These are phyloP conservation scores for Drosophila ercepeae DNA, from an alignment of 1,140 invertebrate genomes.

Conservation along the genomic window DNA sequence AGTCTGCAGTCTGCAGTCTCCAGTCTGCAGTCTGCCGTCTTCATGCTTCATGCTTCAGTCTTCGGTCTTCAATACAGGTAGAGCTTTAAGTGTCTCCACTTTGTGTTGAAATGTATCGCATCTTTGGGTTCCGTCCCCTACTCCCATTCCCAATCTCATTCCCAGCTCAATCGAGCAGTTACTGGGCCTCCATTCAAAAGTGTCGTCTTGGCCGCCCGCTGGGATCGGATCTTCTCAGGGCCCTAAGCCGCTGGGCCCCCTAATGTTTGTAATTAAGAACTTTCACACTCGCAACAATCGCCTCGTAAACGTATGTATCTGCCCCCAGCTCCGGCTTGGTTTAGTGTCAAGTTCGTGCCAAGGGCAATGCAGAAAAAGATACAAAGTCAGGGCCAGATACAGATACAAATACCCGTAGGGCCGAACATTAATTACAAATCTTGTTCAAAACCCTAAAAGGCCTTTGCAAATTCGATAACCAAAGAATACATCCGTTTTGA, in stretches of 20 bases:
- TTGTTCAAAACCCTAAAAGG: not conserved
- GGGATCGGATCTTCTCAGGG: slow-evolving; percentile 63
- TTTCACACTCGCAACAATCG: slow-evolving; percentile 83
- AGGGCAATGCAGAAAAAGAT: slow-evolving; percentile 47
- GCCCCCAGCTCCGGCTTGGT: slow-evolving; percentile 31
- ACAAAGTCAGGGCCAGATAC: slow-evolving; percentile 19
- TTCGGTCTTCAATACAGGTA: slow-evolving; percentile 67
- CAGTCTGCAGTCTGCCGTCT: slow-evolving; percentile 58
- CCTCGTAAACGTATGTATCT: slow-evolving; percentile 74
- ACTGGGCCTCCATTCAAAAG: slow-evolving; percentile 67
- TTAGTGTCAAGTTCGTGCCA: slow-evolving; percentile 78
- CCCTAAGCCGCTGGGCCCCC: slow-evolving; percentile 80
- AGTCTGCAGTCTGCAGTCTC: slow-evolving; percentile 22
- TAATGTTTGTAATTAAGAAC: slow-evolving; percentile 84
- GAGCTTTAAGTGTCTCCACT: slow-evolving; percentile 82
- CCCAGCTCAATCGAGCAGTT: slow-evolving; percentile 2
- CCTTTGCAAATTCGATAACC: not conserved
- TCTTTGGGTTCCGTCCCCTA: slow-evolving; percentile 19
- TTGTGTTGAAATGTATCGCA: slow-evolving; percentile 81
- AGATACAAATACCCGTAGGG: slow-evolving; percentile 7
- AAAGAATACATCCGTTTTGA: not conserved
- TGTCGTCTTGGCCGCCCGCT: slow-evolving; percentile 76
- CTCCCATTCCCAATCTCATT: slow-evolving; percentile 25
- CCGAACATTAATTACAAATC: slow-evolving; percentile 3
- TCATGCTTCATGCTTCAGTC: not conserved